Base-by-base conservation (phyloP, 2,888 invertebrate species). In the Fragum sueziense region DNA sequence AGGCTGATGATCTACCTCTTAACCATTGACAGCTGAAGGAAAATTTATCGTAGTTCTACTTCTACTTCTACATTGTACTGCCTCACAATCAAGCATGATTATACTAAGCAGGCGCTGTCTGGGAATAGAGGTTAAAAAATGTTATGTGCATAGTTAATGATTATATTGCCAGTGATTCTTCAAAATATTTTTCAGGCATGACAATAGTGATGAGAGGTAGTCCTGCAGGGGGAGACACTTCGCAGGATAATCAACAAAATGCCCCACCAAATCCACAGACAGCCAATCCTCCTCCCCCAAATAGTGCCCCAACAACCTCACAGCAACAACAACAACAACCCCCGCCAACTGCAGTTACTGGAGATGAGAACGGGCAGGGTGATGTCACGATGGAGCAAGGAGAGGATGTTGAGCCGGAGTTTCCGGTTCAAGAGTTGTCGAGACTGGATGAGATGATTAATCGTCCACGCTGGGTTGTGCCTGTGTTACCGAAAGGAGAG, bases 361-460 rank as follows among this genome's bases (percentile, higher is more conserved):
- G 83, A 54, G 87, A 87, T 27, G 89, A 89, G 59, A 86, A 82
- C 70, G 88, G 88, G n/a, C 87, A 88, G 70, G 89, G 88, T 14
- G 89, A 89, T 77, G 84, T 80, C 7, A 70, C 76, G 27, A 62
- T 82, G 33, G 89, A 85, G 52, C 61, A 73, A 54, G 84, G 83
- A 22, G 90, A 89, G 51, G 90, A 90, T 51, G 85, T 92, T 88
- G 92, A 92, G 76, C 90, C 91, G 20, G 95, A 95, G 85, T 99
- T 98, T 95, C 98, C 98, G 83, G 95, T 96, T 91, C 95, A 96
- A 69, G 97, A 98, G 94, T 94, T 99, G 92, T 96, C 96, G 87
- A 96, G 96, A 89, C 94, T 99, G 89, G 98, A 98, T 94, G 98
- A 98, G 93, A 98, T 98, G 95, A 98, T 99, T 93, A 97, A 97